phyloP scores from a whole-genome alignment of 2,797 vertebrate genomes.

The Choloepus didactylus region DNA sequence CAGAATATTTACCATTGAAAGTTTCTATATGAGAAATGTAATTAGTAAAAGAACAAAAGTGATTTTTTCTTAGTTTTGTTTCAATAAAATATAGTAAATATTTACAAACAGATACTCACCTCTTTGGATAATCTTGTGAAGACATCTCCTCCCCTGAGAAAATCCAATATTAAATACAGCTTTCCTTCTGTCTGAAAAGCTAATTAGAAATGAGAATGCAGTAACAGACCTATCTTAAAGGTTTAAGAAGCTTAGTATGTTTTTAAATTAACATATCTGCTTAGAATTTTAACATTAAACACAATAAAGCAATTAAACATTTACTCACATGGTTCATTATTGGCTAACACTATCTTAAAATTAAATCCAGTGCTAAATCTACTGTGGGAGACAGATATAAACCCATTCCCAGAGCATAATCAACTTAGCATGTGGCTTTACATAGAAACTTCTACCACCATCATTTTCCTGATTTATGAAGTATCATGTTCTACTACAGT shows the following conservation, averaged over 20 bases:
- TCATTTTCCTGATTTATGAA: conserved; percentile 9
- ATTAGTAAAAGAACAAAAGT: background rate
- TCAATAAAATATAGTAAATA: conserved; percentile 59
- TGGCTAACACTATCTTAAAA: conserved; percentile 53
- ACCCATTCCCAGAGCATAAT: conserved; percentile 40
- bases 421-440: conserved; percentile 36
- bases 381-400: conserved; percentile 32
- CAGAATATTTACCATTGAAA: conserved; percentile 42
- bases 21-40: conserved; percentile 47
- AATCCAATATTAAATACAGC: conserved; percentile 99
- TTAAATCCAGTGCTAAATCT: conserved; percentile 31
- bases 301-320: conserved; percentile 35
- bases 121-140: conserved; percentile 99
- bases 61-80: conserved; percentile 19
- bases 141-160: conserved; percentile 99
- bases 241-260: conserved; percentile 41
- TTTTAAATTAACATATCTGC: background rate
- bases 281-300: conserved; percentile 63
- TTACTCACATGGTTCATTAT: conserved; percentile 24
- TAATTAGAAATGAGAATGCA: conserved; percentile 82
- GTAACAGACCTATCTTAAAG: conserved; percentile 53
- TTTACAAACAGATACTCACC: conserved; percentile 90
- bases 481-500: background rate
- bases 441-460: background rate
- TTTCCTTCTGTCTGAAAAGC: conserved; percentile 99